Evolutionary conservation across 2,888 invertebrate species (phyloP), one percentile per base, ranked within the genome.

Genomic region (Mythimna lalbum): DNA sequence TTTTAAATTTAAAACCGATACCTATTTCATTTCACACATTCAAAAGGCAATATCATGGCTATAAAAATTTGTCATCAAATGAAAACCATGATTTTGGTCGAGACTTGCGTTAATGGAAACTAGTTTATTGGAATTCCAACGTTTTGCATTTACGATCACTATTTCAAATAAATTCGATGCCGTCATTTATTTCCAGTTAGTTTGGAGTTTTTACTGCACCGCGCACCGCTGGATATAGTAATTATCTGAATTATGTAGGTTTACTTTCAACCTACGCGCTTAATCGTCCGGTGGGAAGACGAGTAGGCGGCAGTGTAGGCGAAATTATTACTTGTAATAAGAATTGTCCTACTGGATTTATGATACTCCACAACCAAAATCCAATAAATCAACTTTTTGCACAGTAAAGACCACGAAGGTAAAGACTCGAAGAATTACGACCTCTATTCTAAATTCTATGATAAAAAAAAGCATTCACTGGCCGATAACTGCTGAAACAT

Each of bases 71-170:
- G 23, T 63, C 50, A 65, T 56, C 21, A 56, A 60, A 43, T 63
- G 61, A 64, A 70, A 52, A 47, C 49, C 56, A 64, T 39, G 66
- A 64, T 71, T 78, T 62, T 59, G 61, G 23, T 62, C 36, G 47
- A 31, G 55, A 64, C 59, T 67, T 76, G 79, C 79, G 68, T 79
- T 79, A 21, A 69, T 27, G 21, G 17, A 56, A 79, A 76, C 78
- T 68, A 76, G 79, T 79, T 79, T 66, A 69, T 65, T 69, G 59
- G 72, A 79, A 79, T 79, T 72, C 49, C 55, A 72, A 68, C 63
- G 39, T 53, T 79, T 59, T 79, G 76, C 79, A 72, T 79, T 79
- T 79, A 79, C 76, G 72, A 79, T 63, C 78, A 60, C 72, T 69
- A 76, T 68, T 79, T 68, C 43, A 65, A 72, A 79, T 79, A 69